Evolutionary conservation across 2,888 invertebrate species (phyloP), one percentile per base, ranked within the genome.

Genomic region (Panopea generosa): DNA sequence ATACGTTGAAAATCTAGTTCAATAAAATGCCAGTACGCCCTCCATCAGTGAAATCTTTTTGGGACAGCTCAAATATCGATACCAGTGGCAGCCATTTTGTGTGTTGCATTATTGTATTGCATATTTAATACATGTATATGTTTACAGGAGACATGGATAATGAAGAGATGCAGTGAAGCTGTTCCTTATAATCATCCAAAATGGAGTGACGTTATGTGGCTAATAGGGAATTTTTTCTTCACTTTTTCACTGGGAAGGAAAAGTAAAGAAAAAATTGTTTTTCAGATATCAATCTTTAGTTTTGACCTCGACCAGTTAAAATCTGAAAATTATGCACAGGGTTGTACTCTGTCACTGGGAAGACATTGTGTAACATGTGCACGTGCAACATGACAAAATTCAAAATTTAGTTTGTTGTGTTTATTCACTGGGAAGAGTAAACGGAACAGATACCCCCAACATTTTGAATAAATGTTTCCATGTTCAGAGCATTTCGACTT

Each of bases 21-120:
- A 16, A 47, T 22, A 45, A 52, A 59, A 72, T 84, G 85, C 84
- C 84, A 84, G 83, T 85, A 82, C 63, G 85, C 84, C 84, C 85
- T 85, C 85, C 84, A 82, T 71, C 52, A 49, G 60, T 53, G n/a
- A 66, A 43, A 65, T 60, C 53, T 79, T 83, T 80, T 77, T 82
- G 84, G 85, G 81, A 84, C 84, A 85, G 85, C 83, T 59, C 77
- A 62, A 61, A 53, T 43, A 49, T 47, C 40, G 27, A 16, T 18
- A 65, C n/a, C 49, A 22, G 18, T 33, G 20, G 52, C 66, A 66
- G 72, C 67, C 72, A 50, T 60, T 50, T 26, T 75, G 62, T 69
- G 49, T 76, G 55, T 53, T 52, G 38, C 33, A 61, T 52, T 61
- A 67, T 67, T 71, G 38, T 70, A 55, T 49, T 62, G 62, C 18